Base-by-base conservation (phyloP, 2,888 invertebrate genomes). In the Standfussiana lucernea region DNA sequence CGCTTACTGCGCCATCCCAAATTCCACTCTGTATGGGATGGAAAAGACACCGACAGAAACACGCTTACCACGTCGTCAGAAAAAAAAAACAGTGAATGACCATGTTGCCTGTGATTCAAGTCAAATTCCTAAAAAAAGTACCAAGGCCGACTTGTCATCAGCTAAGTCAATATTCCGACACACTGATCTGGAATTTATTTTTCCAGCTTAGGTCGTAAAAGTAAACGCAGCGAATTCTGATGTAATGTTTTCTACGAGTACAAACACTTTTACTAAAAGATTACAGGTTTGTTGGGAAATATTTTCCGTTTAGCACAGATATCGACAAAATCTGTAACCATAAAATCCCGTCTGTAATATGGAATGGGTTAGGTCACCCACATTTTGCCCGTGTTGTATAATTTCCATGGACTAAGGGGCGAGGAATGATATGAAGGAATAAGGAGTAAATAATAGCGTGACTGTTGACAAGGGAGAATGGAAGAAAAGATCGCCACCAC, bases 141-240 rank as follows among this genome's bases (percentile, higher is more conserved):
- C 28, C 0, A 59, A 40, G 37, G 37, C 21, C n/a, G 32, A 37
- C 24, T 37, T 75, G 2, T 28, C 35, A 24, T 32, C 18, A 47
- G 28, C 37, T 53, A 56, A 67, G 53, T 47, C 67, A 67, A 81
- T 79, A 67, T 81, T 56, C 53, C 64, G 8, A 24, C 67, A 81
- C 81, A 81, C 21, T 79, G 79, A 68, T 56, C 79, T 56, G 56
- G 62, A 79, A 64, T 10, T 10, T 15, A 37, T 50, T 21, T 64
- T 75, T 50, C 2, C 24, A 32, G 2, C 28, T 68, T 8, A 47
- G 28, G 35, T 45, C 62, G 74, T 79, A 81, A 80, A 79, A 67
- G 18, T 62, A 32, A 56, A 67, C 24, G 35, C n/a, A 47, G 21
- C 1, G n/a, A 21, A 24, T n/a, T n/a, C n/a, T 21, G 15, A 71